Conservation (phyloP, 2,888 invertebrate species). For the Synanthedon myopaeformis region DNA sequence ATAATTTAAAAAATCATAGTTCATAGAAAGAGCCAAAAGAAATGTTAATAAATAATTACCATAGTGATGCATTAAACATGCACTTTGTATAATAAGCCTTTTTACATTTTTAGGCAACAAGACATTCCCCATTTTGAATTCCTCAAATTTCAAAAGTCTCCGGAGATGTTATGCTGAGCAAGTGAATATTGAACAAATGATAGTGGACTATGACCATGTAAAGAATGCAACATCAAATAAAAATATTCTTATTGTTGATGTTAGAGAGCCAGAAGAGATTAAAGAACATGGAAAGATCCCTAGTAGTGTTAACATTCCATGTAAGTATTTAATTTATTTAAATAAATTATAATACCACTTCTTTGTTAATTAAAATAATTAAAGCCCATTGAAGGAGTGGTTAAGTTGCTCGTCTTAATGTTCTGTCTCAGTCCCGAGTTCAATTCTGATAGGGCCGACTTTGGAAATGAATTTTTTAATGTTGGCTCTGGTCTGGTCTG, state of each 20-base stretch:
- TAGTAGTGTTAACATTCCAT: slow-evolving; percentile 80
- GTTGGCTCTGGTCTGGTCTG: no score
- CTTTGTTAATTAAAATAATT: neutral
- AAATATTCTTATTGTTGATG: slow-evolving; percentile 75
- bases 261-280: slow-evolving; percentile 80
- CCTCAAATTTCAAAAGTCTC: neutral
- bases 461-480: no score
- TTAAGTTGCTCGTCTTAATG: no score
- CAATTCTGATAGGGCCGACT: neutral
- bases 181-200: slow-evolving; percentile 23
- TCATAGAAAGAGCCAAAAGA: no score
- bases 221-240: slow-evolving; percentile 33
- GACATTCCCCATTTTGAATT: neutral
- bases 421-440: no score
- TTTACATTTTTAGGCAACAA: neutral
- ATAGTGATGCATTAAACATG: no score
- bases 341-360: neutral
- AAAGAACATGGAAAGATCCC: slow-evolving; percentile 78
- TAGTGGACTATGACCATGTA: slow-evolving; percentile 55
- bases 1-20: no score
- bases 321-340: slow-evolving; percentile 50
- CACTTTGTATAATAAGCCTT: no score
- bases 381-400: neutral
- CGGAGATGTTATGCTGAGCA: slow-evolving; percentile 26
- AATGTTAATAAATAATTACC: no score